Evolutionary conservation across 2,888 invertebrate species (phyloP).

Genomic region (Dicyrtoma fusca): DNA sequence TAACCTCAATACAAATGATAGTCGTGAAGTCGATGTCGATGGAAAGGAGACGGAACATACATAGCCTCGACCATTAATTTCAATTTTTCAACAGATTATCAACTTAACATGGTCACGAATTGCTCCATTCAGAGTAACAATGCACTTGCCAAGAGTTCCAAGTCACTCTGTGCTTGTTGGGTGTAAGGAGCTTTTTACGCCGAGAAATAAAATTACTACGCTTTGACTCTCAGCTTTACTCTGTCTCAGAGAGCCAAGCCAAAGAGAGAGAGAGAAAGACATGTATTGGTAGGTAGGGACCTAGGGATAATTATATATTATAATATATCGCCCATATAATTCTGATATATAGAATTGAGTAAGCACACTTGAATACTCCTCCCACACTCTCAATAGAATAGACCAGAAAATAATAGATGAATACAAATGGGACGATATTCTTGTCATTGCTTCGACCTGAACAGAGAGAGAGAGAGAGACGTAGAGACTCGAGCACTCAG

Average conservation of each 20-base stretch:
- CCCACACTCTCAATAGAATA: conserved; percentile 11
- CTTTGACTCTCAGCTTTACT: neutral
- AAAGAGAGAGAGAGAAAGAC: neutral
- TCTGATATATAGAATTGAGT: neutral
- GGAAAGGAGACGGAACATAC: conserved; percentile 1
- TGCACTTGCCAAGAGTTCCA: conserved; percentile 35
- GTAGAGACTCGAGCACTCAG: neutral
- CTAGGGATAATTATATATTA: no score
- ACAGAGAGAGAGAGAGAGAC: neutral
- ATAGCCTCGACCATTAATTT: conserved; percentile 45
- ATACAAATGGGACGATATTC: conserved; percentile 22
- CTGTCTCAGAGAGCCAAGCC: neutral
- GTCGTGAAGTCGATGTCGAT: neutral
- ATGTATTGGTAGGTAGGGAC: no score
- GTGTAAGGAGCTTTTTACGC: neutral
- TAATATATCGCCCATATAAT: no score
- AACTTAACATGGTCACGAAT: conserved; percentile 50
- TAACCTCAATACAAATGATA: no score
- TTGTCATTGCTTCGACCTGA: neutral
- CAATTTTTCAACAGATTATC: conserved; percentile 51
- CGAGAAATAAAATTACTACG: conserved; percentile 8
- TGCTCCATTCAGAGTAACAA: conserved; percentile 36
- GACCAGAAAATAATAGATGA: neutral
- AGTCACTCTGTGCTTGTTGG: conserved; percentile 23
- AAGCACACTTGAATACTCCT: conserved; percentile 16